Base-by-base conservation (phyloP, 2,797 vertebrate genomes). In the Amazona finschi region DNA sequence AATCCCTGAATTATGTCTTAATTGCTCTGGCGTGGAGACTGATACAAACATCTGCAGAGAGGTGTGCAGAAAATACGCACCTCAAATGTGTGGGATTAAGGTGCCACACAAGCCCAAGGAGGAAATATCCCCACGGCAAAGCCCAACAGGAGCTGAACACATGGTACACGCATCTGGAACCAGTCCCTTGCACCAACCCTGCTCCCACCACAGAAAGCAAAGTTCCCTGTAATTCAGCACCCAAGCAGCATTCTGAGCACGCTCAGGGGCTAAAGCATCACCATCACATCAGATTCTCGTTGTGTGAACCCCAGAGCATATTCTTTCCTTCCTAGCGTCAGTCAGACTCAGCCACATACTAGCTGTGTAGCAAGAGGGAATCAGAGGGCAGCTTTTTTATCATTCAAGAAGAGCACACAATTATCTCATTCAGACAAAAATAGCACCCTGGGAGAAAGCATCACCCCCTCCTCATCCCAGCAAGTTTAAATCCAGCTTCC, bases 401-500 rank as follows among this genome's bases (percentile, higher is more conserved):
- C 61, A 73, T 55, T 80, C 90, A 36, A 30, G n/a, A 41, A 16
- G 11, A 60, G 74, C 38, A 49, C 16, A 53, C 33, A 52, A 36
- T 85, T 77, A 87, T 85, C 70, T 90, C 79, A 72, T 10, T 44
- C 8, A 18, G 78, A 52, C 33, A 73, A 85, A 94, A 90, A 84
- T 53, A 94, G 87, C 65, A 17, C 36, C 22, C 21, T 0, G 5
- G 53, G 33, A 87, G 70, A 85, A 76, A 85, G 55, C 87, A 39
- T 11, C 44, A 16, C 74, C 75, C 55, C 86, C 79, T 90, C 83
- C 61, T 76, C 70, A 36, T 28, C 44, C 57, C 44, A 49, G 46
- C 53, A 22, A 76, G 62, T 49, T 62, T 43, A 53, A 81, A 85
- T 49, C 65, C 58, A 64, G 60, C 55, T 87, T 15, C 43, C 43